phyloP scores from a whole-genome alignment of 92 coral and sea anemone genomes.

The Phenganax marumi region DNA sequence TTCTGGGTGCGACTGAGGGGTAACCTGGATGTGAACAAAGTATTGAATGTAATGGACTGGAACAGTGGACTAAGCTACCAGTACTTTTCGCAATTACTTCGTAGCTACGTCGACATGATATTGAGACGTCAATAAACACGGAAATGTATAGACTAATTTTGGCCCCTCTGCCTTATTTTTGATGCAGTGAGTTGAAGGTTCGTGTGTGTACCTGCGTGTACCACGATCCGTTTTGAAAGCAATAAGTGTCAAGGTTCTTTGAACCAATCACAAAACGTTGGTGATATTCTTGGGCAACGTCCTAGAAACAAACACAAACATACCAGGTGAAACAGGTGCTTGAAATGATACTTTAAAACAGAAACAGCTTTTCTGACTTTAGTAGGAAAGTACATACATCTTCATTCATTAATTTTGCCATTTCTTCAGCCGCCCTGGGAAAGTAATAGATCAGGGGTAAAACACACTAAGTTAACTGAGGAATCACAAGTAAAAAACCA shows the following conservation, averaged over 20 bases:
- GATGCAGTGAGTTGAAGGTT: background rate
- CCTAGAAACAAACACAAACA: conserved; percentile 40
- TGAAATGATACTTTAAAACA: background rate
- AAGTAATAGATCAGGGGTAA: background rate
- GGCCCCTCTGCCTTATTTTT: no score
- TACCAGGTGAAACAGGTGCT: background rate
- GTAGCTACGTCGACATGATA: background rate
- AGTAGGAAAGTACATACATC: conserved; percentile 39
- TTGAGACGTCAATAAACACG: no score
- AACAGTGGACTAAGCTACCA: background rate
- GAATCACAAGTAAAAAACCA: background rate
- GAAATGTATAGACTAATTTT: no score
- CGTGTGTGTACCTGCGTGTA: conserved; percentile 69
- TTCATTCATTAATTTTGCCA: conserved; percentile 72
- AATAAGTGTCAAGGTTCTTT: conserved; percentile 62
- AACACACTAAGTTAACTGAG: background rate
- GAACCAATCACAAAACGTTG: conserved; percentile 65
- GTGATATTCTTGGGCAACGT: conserved; percentile 61
- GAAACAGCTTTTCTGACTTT: no score
- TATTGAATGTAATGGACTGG: background rate
- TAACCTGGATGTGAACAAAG: background rate
- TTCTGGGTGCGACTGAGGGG: background rate
- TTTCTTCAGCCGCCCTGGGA: conserved; percentile 79
- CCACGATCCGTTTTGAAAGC: conserved; percentile 71
- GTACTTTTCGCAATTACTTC: background rate